phyloP scores from a whole-genome alignment of 2,113 vertebrate genomes.

The Craseonycteris thonglongyai region DNA sequence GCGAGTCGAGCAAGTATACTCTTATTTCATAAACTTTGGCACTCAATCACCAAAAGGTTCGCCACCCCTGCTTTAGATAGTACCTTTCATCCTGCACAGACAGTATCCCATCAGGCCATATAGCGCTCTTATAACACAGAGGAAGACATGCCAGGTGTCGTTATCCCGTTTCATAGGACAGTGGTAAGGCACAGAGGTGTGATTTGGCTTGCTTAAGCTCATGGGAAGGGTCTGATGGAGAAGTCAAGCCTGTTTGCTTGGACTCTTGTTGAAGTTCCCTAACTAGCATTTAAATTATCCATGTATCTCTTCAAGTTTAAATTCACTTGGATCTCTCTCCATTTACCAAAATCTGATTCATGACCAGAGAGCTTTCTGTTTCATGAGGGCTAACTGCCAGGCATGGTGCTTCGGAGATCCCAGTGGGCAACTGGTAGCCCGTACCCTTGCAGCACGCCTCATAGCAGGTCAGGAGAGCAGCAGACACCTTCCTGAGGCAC shows the following conservation, averaged over 20 bases:
- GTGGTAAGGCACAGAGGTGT: neutral
- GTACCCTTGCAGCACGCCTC: neutral
- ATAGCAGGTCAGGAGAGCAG: neutral
- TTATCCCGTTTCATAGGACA: neutral
- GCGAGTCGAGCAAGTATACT: too few species aligned
- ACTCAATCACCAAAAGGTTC: too few species aligned
- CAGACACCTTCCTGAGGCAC: neutral
- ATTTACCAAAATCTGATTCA: neutral
- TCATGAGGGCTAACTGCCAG: too few species aligned
- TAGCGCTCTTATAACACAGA: too few species aligned
- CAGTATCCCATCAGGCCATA: neutral
- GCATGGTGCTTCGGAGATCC: neutral
- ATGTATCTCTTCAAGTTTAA: neutral
- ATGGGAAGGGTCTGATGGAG: neutral
- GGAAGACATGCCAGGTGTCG: neutral
- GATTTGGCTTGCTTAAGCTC: neutral
- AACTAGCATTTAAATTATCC: neutral
- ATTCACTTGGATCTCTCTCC: neutral
- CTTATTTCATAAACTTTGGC: too few species aligned
- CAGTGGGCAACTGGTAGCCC: rapidly evolving
- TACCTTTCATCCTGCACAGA: neutral
- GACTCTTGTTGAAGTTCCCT: neutral
- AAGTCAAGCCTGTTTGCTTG: neutral
- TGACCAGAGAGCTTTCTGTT: neutral
- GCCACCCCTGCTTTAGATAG: too few species aligned